phyloP scores from a whole-genome alignment of 2,888 invertebrate species.

The Sminthurinus aureus region DNA sequence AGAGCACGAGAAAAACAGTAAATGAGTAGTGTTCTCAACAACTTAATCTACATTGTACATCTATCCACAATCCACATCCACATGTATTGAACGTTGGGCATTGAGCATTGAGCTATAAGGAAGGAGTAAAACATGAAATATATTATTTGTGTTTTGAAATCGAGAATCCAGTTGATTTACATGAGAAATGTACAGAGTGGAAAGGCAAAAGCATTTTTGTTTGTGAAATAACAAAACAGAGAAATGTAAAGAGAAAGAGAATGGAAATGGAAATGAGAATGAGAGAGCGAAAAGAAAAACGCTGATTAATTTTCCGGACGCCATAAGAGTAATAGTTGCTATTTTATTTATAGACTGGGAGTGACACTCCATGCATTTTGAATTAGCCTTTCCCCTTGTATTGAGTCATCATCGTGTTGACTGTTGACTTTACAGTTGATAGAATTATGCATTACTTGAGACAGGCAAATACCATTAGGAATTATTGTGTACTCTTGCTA shows the following conservation, averaged over 20 bases:
- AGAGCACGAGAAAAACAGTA: too few species aligned
- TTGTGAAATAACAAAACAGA: neutral
- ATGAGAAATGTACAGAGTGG: constrained; percentile 28
- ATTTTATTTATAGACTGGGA: constrained; percentile 41
- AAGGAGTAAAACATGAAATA: neutral
- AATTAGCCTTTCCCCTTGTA: constrained; percentile 21
- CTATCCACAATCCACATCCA: too few species aligned
- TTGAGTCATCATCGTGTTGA: constrained; percentile 43
- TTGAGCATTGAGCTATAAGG: too few species aligned
- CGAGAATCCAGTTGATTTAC: neutral
- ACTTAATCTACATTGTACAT: too few species aligned
- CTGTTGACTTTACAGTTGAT: constrained; percentile 36
- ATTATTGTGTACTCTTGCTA: neutral
- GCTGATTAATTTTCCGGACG: constrained; percentile 30
- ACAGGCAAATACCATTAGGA: constrained; percentile 16
- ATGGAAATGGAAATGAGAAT: neutral
- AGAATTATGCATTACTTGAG: constrained; percentile 29
- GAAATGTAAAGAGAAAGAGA: neutral
- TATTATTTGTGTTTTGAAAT: neutral
- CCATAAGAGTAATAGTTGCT: constrained; percentile 5
- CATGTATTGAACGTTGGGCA: too few species aligned
- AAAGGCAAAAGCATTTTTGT: constrained; percentile 24
- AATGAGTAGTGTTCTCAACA: too few species aligned
- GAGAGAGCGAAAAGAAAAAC: constrained; percentile 22
- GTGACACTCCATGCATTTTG: constrained; percentile 33